Conservation (phyloP, 1,140 invertebrate genomes). For the Drosophila oshimai region DNA sequence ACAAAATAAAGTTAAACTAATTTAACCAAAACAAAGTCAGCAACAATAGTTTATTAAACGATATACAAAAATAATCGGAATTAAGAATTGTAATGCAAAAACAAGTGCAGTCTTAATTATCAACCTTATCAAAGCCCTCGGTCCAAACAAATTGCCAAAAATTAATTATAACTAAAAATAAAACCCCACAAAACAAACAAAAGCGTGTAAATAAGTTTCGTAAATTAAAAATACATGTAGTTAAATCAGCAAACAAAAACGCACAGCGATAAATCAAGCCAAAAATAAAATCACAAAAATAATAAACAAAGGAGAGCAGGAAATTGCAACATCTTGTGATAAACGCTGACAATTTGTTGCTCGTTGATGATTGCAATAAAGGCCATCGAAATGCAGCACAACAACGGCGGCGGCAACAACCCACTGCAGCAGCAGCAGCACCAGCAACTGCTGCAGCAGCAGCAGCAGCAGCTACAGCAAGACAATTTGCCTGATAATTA, state of each 20-base stretch:
- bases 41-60: no score
- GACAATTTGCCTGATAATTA: conserved; percentile 52
- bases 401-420: conserved; percentile 44
- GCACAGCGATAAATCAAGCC: conserved; percentile 34
- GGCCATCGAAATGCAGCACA: conserved; percentile 70
- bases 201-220: conserved; percentile 16
- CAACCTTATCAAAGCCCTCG: background rate
- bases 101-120: background rate
- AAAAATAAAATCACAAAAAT: conserved; percentile 19
- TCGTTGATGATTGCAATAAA: conserved; percentile 72
- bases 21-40: no score
- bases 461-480: conserved; percentile 31
- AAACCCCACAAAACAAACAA: background rate
- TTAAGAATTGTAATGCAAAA: no score
- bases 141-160: conserved; percentile 35
- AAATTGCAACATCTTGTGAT: conserved; percentile 59
- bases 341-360: conserved; percentile 69
- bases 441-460: conserved; percentile 23
- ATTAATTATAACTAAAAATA: conserved; percentile 19
- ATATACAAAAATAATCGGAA: no score
- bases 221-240: conserved; percentile 18
- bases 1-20: background rate
- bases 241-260: background rate
- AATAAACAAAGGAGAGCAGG: conserved; percentile 16
- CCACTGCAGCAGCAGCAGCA: conserved; percentile 42